phyloP scores from a whole-genome alignment of 2,888 invertebrate species.

The Thymelicus lineola region DNA sequence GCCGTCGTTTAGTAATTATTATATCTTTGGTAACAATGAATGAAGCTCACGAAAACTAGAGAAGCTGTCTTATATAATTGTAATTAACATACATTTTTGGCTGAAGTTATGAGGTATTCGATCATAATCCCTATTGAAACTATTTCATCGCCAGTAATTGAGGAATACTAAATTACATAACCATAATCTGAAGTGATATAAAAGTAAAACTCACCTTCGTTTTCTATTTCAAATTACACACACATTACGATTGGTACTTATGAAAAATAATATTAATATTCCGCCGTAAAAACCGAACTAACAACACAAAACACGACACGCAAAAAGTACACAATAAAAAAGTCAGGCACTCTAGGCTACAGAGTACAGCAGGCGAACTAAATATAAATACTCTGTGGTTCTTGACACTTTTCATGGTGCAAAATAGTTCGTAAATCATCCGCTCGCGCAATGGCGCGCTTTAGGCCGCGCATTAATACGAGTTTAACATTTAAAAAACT shows the following conservation, averaged over 20 bases:
- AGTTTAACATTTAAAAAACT: too few relatives aligned
- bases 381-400: constrained; percentile 8
- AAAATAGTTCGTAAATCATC: constrained; percentile 56
- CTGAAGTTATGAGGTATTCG: background rate
- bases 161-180: constrained; percentile 65
- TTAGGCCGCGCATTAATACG: too few relatives aligned
- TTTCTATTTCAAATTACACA: constrained; percentile 30
- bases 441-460: constrained; percentile 46
- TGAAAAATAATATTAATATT: constrained; percentile 37
- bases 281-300: constrained; percentile 16
- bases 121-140: background rate
- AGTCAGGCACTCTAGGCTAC: background rate
- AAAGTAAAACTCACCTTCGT: constrained; percentile 63
- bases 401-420: constrained; percentile 56
- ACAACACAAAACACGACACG: constrained; percentile 65
- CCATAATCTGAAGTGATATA: constrained; percentile 45
- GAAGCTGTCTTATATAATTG: background rate
- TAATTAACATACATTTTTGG: background rate
- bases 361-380: background rate
- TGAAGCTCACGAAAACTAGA: background rate
- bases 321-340: constrained; percentile 47
- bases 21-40: constrained; percentile 47
- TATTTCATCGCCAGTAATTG: constrained; percentile 12
- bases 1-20: constrained; percentile 44
- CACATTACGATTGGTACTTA: constrained; percentile 26